A percentile compares a stretch with the other conserved stretches of the same genome.
Evolutionary conservation across 23 tunicate genomes (phyloP).

Genomic region (Styela clava): DNA sequence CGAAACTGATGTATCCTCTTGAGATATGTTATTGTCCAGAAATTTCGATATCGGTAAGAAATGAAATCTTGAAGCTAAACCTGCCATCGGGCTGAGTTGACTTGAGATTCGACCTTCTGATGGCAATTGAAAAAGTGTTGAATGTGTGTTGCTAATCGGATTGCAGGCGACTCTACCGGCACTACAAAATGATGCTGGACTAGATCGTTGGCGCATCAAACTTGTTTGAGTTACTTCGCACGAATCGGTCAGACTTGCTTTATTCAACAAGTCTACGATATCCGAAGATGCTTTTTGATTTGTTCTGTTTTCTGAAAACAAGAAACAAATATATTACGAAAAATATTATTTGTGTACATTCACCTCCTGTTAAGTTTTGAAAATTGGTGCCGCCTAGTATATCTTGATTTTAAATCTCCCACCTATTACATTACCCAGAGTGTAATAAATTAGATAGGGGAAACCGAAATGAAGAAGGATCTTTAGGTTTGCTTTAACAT

Average conservation of each 20-base stretch:
- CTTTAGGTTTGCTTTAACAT: too few species aligned
- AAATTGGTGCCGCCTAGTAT: too few species aligned
- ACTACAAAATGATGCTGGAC: background rate
- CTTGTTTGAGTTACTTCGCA: background rate
- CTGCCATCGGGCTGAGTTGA: background rate
- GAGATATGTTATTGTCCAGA: background rate
- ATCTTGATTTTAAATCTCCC: too few species aligned
- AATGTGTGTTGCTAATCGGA: background rate
- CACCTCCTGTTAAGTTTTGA: too few species aligned
- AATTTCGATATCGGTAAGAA: background rate
- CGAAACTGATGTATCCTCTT: background rate
- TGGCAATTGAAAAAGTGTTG: background rate
- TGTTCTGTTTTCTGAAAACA: background rate
- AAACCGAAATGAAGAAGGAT: too few species aligned
- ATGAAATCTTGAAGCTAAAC: background rate
- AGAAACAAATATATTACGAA: background rate
- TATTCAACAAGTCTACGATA: background rate
- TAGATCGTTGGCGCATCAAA: background rate
- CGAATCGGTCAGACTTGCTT: background rate
- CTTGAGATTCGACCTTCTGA: background rate
- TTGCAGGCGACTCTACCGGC: background rate
- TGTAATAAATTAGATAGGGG: too few species aligned
- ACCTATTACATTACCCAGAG: too few species aligned
- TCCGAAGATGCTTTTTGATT: background rate
- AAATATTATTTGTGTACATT: too few species aligned